Evolutionary conservation across 2,888 invertebrate genomes (phyloP), one percentile per base, ranked within the genome.

Genomic region (Disparrhopalites patrizii): DNA sequence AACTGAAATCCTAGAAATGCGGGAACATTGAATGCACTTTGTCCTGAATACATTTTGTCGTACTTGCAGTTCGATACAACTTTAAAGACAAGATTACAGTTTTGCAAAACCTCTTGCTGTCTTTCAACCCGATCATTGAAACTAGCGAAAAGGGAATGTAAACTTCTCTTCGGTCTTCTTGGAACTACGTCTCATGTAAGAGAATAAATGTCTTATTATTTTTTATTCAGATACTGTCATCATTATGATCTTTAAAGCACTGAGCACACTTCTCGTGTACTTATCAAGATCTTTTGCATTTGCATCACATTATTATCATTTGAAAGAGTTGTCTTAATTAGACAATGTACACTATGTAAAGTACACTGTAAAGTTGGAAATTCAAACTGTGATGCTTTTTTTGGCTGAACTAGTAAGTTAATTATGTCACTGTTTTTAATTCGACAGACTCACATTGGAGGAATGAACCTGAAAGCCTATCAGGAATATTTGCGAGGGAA

Each of bases 401-500:
- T n/a, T n/a, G n/a, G n/a, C n/a, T n/a, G n/a, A n/a, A n/a, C n/a
- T n/a, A n/a, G n/a, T n/a, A n/a, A n/a, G n/a, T n/a, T n/a, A n/a
- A n/a, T n/a, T n/a, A n/a, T n/a, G n/a, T n/a, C n/a, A n/a, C n/a
- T n/a, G n/a, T n/a, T n/a, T n/a, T n/a, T n/a, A n/a, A n/a, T n/a
- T n/a, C n/a, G n/a, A n/a, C n/a, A n/a, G 61, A 47, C 68, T 57
- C 61, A 58, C 15, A 75, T 78, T 36, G 81, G 84, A 30, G 82
- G 83, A 1, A 78, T 84, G 64, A 85, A 85, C 78, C 77, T 87
- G 56, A 83, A 84, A 76, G 85, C 85, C 10, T 84, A 87, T 78
- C 80, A 85, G 67, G 86, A 87, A 76, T 87, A 86, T 77, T 78
- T 86, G 51, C 79, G 83, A 70, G 86, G 86, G 25, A 86, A 86